phyloP scores from a whole-genome alignment of 1,140 invertebrate species.

The Carcinoscorpius rotundicauda region DNA sequence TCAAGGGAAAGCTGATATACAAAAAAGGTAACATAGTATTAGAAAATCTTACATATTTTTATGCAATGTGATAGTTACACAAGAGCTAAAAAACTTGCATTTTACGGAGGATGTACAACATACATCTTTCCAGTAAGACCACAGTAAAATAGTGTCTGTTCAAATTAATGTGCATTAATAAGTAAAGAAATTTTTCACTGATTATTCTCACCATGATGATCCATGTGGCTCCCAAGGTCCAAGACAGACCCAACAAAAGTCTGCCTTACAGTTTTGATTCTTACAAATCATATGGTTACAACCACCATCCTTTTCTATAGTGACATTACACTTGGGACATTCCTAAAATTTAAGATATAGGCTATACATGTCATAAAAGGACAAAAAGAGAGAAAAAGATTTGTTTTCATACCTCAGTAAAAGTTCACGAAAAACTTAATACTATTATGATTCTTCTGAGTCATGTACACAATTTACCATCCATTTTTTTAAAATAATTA shows the following conservation, averaged over 20 bases:
- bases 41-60: no score
- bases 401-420: neutral
- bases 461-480: neutral
- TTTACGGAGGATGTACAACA: no score
- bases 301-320: slow-evolving; percentile 95
- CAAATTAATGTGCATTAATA: no score
- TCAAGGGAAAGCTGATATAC: no score
- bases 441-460: neutral
- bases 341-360: slow-evolving; percentile 41
- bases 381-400: slow-evolving; percentile 12
- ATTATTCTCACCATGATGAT: slow-evolving; percentile 61
- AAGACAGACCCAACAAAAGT: slow-evolving; percentile 98
- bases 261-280: slow-evolving; percentile 93
- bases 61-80: no score
- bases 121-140: no score
- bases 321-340: slow-evolving; percentile 96
- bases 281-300: slow-evolving; percentile 99
- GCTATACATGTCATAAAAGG: neutral
- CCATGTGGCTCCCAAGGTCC: slow-evolving; percentile 98
- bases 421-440: neutral
- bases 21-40: no score
- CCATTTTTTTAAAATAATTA: slow-evolving; percentile 3
- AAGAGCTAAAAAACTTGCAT: no score
- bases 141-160: no score
- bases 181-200: no score